Conservation (phyloP, 2,797 vertebrate genomes). For the Enteromius paludinosus region DNA sequence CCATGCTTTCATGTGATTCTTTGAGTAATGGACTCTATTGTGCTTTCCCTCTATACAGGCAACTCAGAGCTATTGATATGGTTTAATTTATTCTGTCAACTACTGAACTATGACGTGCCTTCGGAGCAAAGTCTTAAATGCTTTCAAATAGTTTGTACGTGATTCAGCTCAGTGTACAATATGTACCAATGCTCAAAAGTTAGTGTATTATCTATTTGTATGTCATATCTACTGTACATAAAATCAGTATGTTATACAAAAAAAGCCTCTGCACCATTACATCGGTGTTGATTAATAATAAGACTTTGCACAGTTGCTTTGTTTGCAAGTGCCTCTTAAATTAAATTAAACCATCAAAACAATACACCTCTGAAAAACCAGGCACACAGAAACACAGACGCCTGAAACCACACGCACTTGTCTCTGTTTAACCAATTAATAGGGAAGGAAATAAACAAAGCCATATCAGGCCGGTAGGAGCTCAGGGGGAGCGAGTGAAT, state of each 20-base stretch:
- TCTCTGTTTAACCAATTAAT: conserved; percentile 25
- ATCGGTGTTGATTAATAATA: not conserved
- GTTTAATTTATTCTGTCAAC: conserved; percentile 26
- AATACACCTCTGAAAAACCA: conserved; percentile 2
- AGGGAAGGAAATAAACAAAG: conserved; percentile 34
- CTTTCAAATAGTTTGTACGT: not conserved
- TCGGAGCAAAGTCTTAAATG: not conserved
- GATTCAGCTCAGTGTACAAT: not conserved
- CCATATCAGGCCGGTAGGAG: conserved; percentile 12
- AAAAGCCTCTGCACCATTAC: not conserved
- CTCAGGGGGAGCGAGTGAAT: conserved; percentile 1
- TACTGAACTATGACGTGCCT: conserved; percentile 1
- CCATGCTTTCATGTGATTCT: not conserved
- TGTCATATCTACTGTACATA: not conserved
- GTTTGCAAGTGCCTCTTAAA: not conserved
- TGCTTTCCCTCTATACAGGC: not conserved
- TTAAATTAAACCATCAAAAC: conserved; percentile 22
- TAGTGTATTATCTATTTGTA: not conserved
- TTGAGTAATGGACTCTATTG: conserved; percentile 15
- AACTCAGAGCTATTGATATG: conserved; percentile 7
- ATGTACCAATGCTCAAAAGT: not conserved
- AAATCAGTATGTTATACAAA: too few species aligned
- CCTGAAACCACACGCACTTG: conserved; percentile 24
- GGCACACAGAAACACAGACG: not conserved
- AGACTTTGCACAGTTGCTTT: not conserved